Evolutionary conservation across 2,797 vertebrate genomes (phyloP).

Genomic region (Acanthurus lineatus): DNA sequence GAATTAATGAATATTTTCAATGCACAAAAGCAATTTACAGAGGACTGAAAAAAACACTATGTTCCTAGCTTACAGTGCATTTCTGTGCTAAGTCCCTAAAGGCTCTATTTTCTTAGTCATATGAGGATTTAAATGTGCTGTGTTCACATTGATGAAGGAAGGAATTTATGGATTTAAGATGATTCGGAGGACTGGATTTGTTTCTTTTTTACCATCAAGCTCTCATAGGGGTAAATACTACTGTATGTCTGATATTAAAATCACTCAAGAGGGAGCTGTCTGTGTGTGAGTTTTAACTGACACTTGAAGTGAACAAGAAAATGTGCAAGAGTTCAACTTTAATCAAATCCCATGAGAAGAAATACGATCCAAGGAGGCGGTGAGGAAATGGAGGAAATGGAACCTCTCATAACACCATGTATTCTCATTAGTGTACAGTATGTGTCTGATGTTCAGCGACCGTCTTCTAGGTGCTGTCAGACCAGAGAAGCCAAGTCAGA

Average conservation of each 20-base stretch:
- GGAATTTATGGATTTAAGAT: constrained; percentile 44
- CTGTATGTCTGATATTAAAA: constrained; percentile 46
- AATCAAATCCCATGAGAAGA: constrained; percentile 54
- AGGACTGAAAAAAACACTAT: constrained; percentile 66
- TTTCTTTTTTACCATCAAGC: constrained; percentile 43
- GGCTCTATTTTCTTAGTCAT: constrained; percentile 63
- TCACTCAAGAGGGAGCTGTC: constrained; percentile 46
- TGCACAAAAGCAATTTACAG: constrained; percentile 74
- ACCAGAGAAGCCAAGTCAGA: constrained; percentile 38
- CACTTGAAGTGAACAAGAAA: constrained; percentile 46
- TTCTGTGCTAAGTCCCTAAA: constrained; percentile 65
- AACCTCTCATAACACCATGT: constrained; percentile 38
- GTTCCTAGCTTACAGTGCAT: constrained; percentile 65
- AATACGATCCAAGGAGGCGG: constrained; percentile 19
- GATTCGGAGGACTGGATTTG: constrained; percentile 47
- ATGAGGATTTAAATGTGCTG: constrained; percentile 65
- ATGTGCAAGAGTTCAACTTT: constrained; percentile 36
- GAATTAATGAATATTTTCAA: constrained; percentile 72
- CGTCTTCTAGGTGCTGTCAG: constrained; percentile 56
- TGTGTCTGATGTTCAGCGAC: constrained; percentile 22
- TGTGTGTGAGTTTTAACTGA: constrained; percentile 63
- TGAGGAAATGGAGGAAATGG: constrained; percentile 9
- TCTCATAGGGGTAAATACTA: constrained; percentile 27
- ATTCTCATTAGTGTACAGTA: constrained; percentile 56
- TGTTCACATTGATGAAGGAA: constrained; percentile 60